Conservation (phyloP, 2,888 invertebrate genomes). For the Xanthia togata region DNA sequence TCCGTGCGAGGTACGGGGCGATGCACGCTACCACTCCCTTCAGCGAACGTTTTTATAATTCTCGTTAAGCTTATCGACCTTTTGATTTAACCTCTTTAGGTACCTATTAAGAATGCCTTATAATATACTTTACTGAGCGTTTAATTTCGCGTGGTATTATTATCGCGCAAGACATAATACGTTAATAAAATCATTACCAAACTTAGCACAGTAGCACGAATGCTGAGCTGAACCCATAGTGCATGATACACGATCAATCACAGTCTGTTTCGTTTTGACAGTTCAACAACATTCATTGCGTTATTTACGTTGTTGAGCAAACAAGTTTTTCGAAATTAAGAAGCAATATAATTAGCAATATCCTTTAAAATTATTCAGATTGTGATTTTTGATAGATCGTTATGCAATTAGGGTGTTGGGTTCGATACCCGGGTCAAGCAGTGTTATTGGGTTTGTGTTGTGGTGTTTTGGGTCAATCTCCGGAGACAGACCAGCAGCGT, state of each 20-base stretch:
- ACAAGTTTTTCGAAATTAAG: no score
- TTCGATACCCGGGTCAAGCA: background rate
- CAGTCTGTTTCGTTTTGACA: no score
- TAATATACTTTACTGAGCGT: constrained; percentile 1
- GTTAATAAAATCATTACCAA: background rate
- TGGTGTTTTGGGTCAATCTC: background rate
- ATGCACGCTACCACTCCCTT: constrained; percentile 70
- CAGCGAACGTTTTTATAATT: constrained; percentile 62
- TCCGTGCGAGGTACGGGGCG: constrained; percentile 82
- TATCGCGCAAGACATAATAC: background rate
- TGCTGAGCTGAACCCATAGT: background rate
- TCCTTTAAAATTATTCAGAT: no score
- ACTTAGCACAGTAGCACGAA: background rate
- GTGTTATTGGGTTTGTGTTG: background rate
- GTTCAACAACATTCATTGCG: no score
- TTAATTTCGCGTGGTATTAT: background rate
- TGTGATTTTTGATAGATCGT: no score
- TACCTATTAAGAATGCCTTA: constrained; percentile 1
- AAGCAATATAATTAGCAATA: no score
- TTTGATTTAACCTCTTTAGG: constrained; percentile 38
- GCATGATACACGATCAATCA: no score
- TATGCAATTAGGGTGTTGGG: background rate
- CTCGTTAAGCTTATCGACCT: constrained; percentile 40
- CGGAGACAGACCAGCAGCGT: background rate
- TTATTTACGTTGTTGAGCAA: no score